A percentile compares a stretch with the other conserved stretches of the same genome.
These are phyloP conservation scores for Parotocinclus haroldoi DNA, from an alignment of 2,797 vertebrate genomes.

Conservation along the genomic window DNA sequence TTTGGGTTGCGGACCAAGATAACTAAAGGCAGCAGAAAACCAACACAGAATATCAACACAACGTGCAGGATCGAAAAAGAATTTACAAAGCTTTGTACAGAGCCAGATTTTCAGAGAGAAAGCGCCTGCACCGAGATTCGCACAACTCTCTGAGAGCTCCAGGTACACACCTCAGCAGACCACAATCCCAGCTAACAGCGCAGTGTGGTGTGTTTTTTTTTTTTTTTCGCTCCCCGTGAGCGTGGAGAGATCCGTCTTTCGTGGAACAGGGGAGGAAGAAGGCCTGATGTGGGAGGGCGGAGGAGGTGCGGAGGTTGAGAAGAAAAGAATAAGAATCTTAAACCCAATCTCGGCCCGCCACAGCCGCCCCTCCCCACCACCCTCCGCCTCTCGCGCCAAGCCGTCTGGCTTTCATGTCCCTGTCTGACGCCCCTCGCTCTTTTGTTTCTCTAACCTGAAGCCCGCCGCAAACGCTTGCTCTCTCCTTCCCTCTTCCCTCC, in stretches of 20 bases:
- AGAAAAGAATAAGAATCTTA: constrained; percentile 66
- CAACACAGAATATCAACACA: neutral
- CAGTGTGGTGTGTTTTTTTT: constrained; percentile 59
- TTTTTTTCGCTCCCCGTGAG: constrained; percentile 60
- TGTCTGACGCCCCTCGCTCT: constrained; percentile 45
- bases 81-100: neutral
- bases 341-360: constrained; percentile 74
- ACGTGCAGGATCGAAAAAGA: neutral
- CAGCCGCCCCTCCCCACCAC: constrained; percentile 51
- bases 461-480: constrained; percentile 65
- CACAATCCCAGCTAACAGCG: constrained; percentile 31
- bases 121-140: constrained; percentile 23
- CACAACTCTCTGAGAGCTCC: constrained; percentile 30
- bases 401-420: constrained; percentile 36
- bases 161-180: constrained; percentile 21
- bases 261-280: constrained; percentile 77
- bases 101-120: neutral
- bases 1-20: too few relatives aligned
- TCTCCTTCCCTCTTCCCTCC: constrained; percentile 45
- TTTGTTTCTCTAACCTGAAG: constrained; percentile 59
- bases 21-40: too few relatives aligned
- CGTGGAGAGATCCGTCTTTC: constrained; percentile 77
- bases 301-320: constrained; percentile 56
- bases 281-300: constrained; percentile 63
- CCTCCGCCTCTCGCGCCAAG: constrained; percentile 3